Evolutionary conservation across 2,888 invertebrate species (phyloP), one percentile per base, ranked within the genome.

Genomic region (Cyaniris semiargus): DNA sequence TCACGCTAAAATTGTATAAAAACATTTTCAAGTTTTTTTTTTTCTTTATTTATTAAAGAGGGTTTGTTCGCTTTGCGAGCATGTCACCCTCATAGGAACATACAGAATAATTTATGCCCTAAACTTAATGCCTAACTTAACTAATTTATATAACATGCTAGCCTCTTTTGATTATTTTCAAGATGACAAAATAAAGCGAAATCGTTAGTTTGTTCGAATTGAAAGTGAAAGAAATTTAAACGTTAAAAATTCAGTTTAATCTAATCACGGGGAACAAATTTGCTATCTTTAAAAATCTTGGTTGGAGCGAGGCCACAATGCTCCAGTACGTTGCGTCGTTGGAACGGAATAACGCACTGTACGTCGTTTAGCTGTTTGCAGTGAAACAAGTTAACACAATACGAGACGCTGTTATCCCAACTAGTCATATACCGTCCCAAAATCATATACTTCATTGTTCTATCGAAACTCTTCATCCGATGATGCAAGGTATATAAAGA

Each of bases 241-340:
- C 27, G 27, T 66, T 27, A 66, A 66, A 66, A 60, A 27, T 15
- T 66, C 27, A 66, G 27, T 66, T 66, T 66, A 13, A 66, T 66
- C 66, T 66, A 18, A 66, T 15, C 27, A 31, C 15, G 15, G 66
- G 4, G 31, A 66, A 66, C 15, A 66, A 66, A 66, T 66, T 66
- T 27, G 27, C 27, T 66, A 66, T 66, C 66, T 66, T 31, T 66
- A 31, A 66, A 60, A 66, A 15, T 66, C 66, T 66, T 31, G 66
- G 27, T 66, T 5, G 5, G 18, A 53, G 18, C 53, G 4, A 53
- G 18, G 53, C 53, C 53, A 53, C 18, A 53, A 5, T 53, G 18
- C 18, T 18, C 18, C 18, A 5, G 53, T 53, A 18, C 53, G 53
- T 53, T 53, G 15, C 53, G 53, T 53, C 18, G 53, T 53, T 4